A percentile compares a stretch with the other conserved stretches of the same genome.
Evolutionary conservation across 2,888 invertebrate species (phyloP).

Genomic region (Drosophila quasianomalipes): DNA sequence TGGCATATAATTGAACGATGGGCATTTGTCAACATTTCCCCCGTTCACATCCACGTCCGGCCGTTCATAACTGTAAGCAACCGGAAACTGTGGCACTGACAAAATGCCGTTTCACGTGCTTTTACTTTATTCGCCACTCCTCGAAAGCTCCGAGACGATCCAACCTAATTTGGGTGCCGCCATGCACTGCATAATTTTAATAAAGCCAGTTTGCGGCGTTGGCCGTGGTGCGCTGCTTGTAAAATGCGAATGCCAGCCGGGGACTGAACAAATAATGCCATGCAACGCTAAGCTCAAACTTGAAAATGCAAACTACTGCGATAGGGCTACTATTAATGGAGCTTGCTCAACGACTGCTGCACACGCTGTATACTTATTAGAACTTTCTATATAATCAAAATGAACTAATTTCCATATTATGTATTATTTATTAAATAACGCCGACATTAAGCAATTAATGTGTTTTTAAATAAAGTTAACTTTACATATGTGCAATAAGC

Average conservation of each 20-base stretch:
- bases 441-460: not conserved
- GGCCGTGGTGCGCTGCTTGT: not conserved
- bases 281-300: slow-evolving; percentile 60
- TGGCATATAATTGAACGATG: slow-evolving; percentile 53
- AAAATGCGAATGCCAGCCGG: slow-evolving; percentile 9
- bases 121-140: slow-evolving; percentile 34
- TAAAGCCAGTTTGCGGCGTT: slow-evolving; percentile 61
- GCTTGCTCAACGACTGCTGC: not conserved
- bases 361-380: slow-evolving; percentile 14
- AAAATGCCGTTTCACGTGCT: slow-evolving; percentile 61
- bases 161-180: slow-evolving; percentile 59
- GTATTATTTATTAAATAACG: not conserved
- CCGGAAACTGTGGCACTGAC: slow-evolving; percentile 63
- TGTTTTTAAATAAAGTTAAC: too few relatives aligned
- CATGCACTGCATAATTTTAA: slow-evolving; percentile 68
- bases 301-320: slow-evolving; percentile 56
- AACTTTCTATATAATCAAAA: not conserved
- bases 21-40: slow-evolving; percentile 60
- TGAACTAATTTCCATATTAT: not conserved
- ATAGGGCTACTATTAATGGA: not conserved
- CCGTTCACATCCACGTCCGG: not conserved
- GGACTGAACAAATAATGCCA: slow-evolving; percentile 64
- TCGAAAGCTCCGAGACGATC: slow-evolving; percentile 29
- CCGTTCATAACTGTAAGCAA: slow-evolving; percentile 38
- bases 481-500: not conserved